Evolutionary conservation across 2,888 invertebrate genomes (phyloP).

Genomic region (Erebia epiphron): DNA sequence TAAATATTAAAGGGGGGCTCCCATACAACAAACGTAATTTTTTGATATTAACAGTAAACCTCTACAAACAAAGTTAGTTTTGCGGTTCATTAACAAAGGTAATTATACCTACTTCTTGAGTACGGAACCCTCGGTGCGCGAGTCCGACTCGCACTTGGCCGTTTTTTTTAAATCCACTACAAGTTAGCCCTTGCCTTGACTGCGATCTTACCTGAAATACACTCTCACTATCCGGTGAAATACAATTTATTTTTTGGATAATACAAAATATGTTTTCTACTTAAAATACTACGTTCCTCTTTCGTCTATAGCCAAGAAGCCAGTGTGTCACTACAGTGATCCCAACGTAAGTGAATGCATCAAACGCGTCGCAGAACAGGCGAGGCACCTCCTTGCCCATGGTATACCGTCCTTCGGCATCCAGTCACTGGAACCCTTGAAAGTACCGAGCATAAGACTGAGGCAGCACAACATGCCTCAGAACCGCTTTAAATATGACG

Average conservation of each 20-base stretch:
- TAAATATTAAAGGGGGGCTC: too few relatives aligned
- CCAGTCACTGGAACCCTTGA: conserved; percentile 83
- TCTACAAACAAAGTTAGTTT: too few relatives aligned
- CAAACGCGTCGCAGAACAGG: conserved; percentile 77
- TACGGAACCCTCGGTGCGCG: too few relatives aligned
- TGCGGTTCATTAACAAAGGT: too few relatives aligned
- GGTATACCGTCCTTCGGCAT: conserved; percentile 84
- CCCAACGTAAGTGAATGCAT: conserved; percentile 83
- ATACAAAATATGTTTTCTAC: neutral
- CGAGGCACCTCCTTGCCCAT: conserved; percentile 74
- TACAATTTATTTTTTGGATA: neutral
- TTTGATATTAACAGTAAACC: too few relatives aligned
- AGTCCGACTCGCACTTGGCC: too few relatives aligned
- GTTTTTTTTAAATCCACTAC: too few relatives aligned
- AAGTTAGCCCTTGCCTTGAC: too few relatives aligned
- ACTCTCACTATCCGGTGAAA: too few relatives aligned
- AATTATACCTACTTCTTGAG: too few relatives aligned
- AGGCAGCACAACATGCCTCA: conserved; percentile 79
- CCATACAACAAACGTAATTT: too few relatives aligned
- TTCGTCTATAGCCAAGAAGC: conserved; percentile 45
- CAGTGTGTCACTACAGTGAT: conserved; percentile 82
- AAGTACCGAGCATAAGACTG: conserved; percentile 81
- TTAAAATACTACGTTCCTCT: neutral
- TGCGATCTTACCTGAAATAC: too few relatives aligned
- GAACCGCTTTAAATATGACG: conserved; percentile 78